These are phyloP conservation scores for Brachyptera risi DNA, from an alignment of 2,888 invertebrate genomes.

Conservation along the genomic window DNA sequence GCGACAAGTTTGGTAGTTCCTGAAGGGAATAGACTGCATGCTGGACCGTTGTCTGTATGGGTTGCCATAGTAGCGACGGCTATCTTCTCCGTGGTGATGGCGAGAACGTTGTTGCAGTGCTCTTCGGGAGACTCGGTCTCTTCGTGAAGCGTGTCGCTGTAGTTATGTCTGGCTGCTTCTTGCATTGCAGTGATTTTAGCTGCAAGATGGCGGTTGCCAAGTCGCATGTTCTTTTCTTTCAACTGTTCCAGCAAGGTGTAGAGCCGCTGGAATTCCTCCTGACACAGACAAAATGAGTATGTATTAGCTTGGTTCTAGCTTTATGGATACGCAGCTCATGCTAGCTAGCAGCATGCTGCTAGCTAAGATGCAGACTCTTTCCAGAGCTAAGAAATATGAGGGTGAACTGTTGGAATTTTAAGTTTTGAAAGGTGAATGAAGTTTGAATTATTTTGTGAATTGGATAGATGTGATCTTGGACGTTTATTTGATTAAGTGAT, in stretches of 20 bases:
- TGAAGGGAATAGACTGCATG: constrained; percentile 30
- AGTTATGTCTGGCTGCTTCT: constrained; percentile 58
- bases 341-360: no score
- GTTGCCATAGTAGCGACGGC: constrained; percentile 51
- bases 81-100: constrained; percentile 51
- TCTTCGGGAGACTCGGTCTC: constrained; percentile 22
- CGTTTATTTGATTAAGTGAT: no score
- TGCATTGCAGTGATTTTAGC: constrained; percentile 78
- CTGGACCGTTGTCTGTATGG: constrained; percentile 49
- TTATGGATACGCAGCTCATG: no score
- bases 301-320: background rate
- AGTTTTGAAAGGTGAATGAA: no score
- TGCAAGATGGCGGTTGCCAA: constrained; percentile 68
- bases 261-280: constrained; percentile 80
- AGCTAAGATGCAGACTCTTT: no score
- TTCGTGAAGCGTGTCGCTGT: constrained; percentile 20
- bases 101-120: constrained; percentile 50
- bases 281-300: constrained; percentile 24
- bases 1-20: constrained; percentile 4
- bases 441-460: no score
- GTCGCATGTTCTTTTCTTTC: constrained; percentile 72
- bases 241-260: constrained; percentile 74
- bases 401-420: no score
- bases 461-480: no score
- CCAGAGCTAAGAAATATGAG: no score